Conservation (phyloP, 1,140 invertebrate genomes). For the Steinernema khuongi region DNA sequence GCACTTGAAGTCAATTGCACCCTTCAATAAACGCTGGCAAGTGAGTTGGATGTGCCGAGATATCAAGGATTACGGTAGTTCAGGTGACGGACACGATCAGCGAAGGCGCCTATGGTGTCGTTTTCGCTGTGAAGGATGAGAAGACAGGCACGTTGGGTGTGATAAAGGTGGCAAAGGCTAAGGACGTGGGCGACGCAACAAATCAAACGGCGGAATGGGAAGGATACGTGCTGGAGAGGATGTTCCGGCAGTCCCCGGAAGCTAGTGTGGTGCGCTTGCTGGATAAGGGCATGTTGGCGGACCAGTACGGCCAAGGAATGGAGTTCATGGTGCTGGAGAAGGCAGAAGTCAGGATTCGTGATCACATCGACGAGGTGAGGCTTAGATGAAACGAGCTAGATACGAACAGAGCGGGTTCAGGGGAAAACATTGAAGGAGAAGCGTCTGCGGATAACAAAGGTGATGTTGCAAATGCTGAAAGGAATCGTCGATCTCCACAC, state of each 20-base stretch:
- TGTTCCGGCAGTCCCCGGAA: conserved; percentile 32
- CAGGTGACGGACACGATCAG: conserved; percentile 35
- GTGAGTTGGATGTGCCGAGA: conserved; percentile 19
- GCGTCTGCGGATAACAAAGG: conserved; percentile 29
- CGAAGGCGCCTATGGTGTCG: conserved; percentile 43
- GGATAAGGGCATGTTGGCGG: conserved; percentile 43
- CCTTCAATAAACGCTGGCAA: conserved; percentile 39
- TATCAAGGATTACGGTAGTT: not conserved
- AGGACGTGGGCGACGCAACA: conserved; percentile 20
- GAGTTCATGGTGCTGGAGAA: conserved; percentile 47
- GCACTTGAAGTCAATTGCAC: conserved; percentile 29
- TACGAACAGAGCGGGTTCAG: conserved; percentile 9
- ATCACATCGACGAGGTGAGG: conserved; percentile 34
- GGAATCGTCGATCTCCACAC: conserved; percentile 43
- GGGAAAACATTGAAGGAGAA: conserved; percentile 13
- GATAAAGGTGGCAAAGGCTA: conserved; percentile 37
- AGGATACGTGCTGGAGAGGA: conserved; percentile 31
- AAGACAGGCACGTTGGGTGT: conserved; percentile 30
- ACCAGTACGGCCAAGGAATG: conserved; percentile 41
- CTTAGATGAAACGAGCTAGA: not conserved
- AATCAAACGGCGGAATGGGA: conserved; percentile 44
- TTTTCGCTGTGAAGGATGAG: conserved; percentile 35
- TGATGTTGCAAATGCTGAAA: conserved; percentile 40
- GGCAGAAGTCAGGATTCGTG: conserved; percentile 28
- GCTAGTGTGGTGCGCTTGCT: conserved; percentile 40